Evolutionary conservation across 1,140 invertebrate species (phyloP).

Genomic region (Neodiprion pinetum): DNA sequence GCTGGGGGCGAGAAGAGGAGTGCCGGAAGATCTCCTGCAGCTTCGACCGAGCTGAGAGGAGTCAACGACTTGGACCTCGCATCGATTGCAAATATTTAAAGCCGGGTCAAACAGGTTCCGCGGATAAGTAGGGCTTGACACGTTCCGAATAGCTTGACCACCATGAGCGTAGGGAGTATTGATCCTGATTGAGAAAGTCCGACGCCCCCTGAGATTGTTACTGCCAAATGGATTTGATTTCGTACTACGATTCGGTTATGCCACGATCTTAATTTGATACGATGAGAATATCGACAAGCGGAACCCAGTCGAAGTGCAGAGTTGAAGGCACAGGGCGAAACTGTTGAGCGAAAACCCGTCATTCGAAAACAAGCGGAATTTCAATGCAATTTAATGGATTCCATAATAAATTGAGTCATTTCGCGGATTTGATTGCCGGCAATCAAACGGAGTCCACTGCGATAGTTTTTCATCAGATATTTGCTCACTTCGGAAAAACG

Average conservation of each 20-base stretch:
- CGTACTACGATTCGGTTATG: no score
- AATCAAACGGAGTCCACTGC: not conserved
- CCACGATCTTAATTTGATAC: no score
- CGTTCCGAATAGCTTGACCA: not conserved
- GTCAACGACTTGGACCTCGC: conserved; percentile 53
- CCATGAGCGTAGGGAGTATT: not conserved
- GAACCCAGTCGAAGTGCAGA: not conserved
- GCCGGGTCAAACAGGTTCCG: conserved; percentile 17
- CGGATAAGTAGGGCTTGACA: no score
- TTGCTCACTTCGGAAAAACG: no score
- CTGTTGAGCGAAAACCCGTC: not conserved
- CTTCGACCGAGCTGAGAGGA: conserved; percentile 26
- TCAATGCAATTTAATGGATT: not conserved
- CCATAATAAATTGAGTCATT: not conserved
- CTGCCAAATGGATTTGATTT: not conserved
- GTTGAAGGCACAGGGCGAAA: not conserved
- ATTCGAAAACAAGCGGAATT: not conserved
- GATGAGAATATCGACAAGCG: not conserved
- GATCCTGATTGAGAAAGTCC: not conserved
- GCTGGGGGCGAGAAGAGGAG: no score
- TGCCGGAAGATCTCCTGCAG: no score
- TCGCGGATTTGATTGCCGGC: not conserved
- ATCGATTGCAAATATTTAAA: conserved; percentile 60
- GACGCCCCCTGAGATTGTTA: not conserved
- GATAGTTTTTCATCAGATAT: no score